A percentile compares a stretch with the other conserved stretches of the same genome.
Conservation (phyloP, 1,140 invertebrate species). For the Scaptomyza hsui region DNA sequence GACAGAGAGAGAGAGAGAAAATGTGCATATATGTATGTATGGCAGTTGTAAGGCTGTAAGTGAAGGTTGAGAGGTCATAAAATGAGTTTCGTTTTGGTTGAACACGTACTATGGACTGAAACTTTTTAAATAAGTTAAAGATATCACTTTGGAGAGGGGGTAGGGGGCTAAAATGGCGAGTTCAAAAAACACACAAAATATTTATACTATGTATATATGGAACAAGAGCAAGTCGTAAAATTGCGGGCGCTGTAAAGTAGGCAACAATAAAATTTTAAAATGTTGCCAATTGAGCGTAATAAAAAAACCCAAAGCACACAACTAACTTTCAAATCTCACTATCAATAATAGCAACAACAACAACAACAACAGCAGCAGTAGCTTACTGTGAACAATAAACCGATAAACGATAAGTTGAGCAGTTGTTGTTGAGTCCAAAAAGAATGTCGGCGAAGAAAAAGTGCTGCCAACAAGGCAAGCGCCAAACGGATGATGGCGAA, state of each 20-base stretch:
- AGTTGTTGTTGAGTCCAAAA: neutral
- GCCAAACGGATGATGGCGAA: slow-evolving; percentile 33
- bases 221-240: slow-evolving; percentile 51
- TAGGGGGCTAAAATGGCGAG: neutral
- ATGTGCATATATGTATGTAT: neutral
- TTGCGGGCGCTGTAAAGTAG: slow-evolving; percentile 41
- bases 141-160: neutral
- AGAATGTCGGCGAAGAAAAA: slow-evolving; percentile 54
- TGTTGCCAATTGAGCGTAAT: slow-evolving; percentile 35
- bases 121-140: slow-evolving; percentile 73
- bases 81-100: slow-evolving; percentile 40
- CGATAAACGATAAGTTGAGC: slow-evolving; percentile 11
- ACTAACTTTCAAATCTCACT: slow-evolving; percentile 8
- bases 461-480: slow-evolving; percentile 21
- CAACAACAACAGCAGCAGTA: slow-evolving; percentile 6
- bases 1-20: neutral
- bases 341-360: slow-evolving; percentile 31
- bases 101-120: slow-evolving; percentile 54
- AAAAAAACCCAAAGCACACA: slow-evolving; percentile 17
- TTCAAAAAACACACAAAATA: neutral
- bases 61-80: slow-evolving; percentile 19
- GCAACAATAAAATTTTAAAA: slow-evolving; percentile 37
- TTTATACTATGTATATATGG: neutral
- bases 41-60: neutral
- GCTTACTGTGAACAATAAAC: slow-evolving; percentile 21